These are phyloP conservation scores for Watsonalla binaria DNA, from an alignment of 2,888 invertebrate species.

Conservation along the genomic window DNA sequence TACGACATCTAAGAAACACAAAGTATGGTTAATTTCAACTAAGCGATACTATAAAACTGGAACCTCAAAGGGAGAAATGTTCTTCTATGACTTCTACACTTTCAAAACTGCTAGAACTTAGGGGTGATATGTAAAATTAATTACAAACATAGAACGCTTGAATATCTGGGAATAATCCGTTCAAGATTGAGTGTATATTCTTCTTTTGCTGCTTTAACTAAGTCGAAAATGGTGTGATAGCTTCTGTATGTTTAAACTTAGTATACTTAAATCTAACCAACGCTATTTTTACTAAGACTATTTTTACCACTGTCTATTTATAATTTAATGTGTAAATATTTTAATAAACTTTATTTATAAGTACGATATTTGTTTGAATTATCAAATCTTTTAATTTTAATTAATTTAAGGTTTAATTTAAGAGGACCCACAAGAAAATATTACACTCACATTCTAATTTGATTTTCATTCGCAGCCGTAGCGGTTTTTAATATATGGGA, in stretches of 20 bases:
- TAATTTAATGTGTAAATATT: slow-evolving; percentile 50
- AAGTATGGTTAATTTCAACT: no score
- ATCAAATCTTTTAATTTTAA: no score
- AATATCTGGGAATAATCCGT: no score
- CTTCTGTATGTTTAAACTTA: slow-evolving; percentile 3
- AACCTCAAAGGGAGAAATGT: no score
- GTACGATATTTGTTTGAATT: slow-evolving; percentile 22
- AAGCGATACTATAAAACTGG: no score
- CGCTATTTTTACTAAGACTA: slow-evolving; percentile 45
- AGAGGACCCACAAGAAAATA: neutral
- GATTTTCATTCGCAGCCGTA: neutral
- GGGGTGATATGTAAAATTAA: no score
- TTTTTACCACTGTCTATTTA: slow-evolving; percentile 29
- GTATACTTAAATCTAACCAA: slow-evolving; percentile 17
- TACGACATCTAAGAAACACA: no score
- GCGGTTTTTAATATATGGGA: no score
- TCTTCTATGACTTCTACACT: no score
- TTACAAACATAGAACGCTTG: no score
- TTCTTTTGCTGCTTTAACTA: slow-evolving; percentile 23
- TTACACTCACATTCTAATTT: neutral
- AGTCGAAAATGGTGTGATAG: slow-evolving; percentile 34
- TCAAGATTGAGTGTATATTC: slow-evolving; percentile 6
- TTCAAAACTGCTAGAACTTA: no score
- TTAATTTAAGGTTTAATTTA: no score
- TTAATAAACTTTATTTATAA: slow-evolving; percentile 51